Evolutionary conservation across 2,888 invertebrate species (phyloP).

Genomic region (Microdon myrmicae): DNA sequence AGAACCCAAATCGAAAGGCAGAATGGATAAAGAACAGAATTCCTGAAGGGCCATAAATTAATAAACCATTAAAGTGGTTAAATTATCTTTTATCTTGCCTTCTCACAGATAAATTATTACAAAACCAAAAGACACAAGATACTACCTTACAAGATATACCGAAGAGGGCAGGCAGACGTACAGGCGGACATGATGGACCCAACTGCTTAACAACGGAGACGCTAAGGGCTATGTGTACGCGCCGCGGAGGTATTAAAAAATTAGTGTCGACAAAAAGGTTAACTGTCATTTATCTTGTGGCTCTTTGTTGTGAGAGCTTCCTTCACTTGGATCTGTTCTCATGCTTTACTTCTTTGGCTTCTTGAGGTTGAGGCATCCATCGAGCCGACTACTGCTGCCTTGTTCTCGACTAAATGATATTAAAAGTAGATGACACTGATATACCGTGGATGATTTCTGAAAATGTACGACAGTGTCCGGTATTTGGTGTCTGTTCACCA

Average conservation of each 20-base stretch:
- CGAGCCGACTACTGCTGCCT: constrained; percentile 34
- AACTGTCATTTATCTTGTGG: constrained; percentile 62
- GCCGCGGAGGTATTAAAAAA: constrained; percentile 57
- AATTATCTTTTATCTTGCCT: constrained; percentile 67
- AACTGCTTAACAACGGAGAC: background rate
- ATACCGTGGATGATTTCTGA: constrained; percentile 54
- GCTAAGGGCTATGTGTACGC: constrained; percentile 35
- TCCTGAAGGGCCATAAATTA: constrained; percentile 67
- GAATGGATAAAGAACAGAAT: constrained; percentile 32
- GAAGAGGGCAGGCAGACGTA: background rate
- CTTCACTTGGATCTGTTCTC: constrained; percentile 36
- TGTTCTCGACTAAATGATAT: constrained; percentile 52
- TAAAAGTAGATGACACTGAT: constrained; percentile 55
- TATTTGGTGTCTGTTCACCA: too few relatives aligned
- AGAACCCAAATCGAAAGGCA: background rate
- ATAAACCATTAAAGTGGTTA: constrained; percentile 68
- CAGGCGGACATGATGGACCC: background rate
- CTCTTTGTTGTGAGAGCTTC: constrained; percentile 54
- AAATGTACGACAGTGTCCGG: constrained; percentile 44
- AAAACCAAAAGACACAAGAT: constrained; percentile 63
- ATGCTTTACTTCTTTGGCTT: constrained; percentile 37
- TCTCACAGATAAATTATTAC: constrained; percentile 67
- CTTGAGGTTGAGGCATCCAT: constrained; percentile 10
- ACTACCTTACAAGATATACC: constrained; percentile 12
- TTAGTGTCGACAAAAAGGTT: constrained; percentile 67